These are phyloP conservation scores for Chiroxiphia lanceolata DNA, from an alignment of 2,797 vertebrate genomes.

Conservation along the genomic window DNA sequence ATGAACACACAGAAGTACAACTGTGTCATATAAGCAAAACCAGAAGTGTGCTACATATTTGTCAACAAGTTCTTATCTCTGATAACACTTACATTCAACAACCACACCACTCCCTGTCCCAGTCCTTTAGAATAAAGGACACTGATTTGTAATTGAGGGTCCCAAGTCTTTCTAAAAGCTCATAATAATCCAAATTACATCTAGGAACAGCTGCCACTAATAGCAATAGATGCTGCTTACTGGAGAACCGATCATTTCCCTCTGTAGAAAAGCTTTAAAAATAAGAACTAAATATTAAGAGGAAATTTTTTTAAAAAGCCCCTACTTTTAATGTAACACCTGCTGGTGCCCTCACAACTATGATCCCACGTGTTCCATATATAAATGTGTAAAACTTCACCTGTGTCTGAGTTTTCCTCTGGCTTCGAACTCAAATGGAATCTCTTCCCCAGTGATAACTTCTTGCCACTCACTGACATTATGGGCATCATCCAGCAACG, in stretches of 20 bases:
- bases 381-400: constrained; percentile 37
- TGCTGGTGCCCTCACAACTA: background rate
- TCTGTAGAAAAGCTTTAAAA: background rate
- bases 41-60: background rate
- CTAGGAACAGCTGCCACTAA: background rate
- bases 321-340: background rate
- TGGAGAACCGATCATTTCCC: background rate
- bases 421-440: constrained; percentile 96
- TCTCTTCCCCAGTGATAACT: constrained; percentile 91
- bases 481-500: constrained; percentile 86
- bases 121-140: background rate
- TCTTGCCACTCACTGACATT: constrained; percentile 95
- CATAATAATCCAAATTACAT: background rate
- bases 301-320: background rate
- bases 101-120: rapidly evolving
- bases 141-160: background rate
- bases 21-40: background rate
- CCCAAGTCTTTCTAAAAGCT: background rate
- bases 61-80: background rate
- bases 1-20: background rate
- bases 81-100: background rate
- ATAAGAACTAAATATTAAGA: background rate
- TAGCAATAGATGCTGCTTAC: background rate
- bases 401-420: constrained; percentile 89
- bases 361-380: background rate